These are phyloP conservation scores for Argynnis bischoffii DNA, from an alignment of 2,888 invertebrate genomes.

Conservation along the genomic window DNA sequence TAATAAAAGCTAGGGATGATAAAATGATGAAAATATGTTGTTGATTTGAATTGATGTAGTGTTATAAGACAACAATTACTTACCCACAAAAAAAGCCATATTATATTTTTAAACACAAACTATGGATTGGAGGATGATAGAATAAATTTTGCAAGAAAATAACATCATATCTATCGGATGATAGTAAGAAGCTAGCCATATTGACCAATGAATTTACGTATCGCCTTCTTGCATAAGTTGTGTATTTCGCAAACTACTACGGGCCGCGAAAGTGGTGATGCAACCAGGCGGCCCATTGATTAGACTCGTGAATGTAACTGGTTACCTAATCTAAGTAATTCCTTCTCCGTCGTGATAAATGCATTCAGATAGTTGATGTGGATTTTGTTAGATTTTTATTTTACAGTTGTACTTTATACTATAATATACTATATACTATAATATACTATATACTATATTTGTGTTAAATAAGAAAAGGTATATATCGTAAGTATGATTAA, in stretches of 20 bases:
- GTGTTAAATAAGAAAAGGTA: too few species aligned
- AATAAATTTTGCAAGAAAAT: constrained; percentile 1
- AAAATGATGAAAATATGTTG: too few species aligned
- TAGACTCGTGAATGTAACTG: constrained; percentile 71
- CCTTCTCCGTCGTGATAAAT: constrained; percentile 41
- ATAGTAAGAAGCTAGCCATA: background rate
- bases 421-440: background rate
- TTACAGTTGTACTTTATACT: background rate
- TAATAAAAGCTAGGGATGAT: too few species aligned
- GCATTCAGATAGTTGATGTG: constrained; percentile 22
- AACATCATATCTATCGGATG: background rate
- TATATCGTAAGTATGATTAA: too few species aligned
- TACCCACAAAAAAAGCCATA: too few species aligned
- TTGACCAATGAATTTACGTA: constrained; percentile 60
- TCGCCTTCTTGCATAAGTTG: constrained; percentile 68
- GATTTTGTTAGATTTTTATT: background rate
- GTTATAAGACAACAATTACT: too few species aligned
- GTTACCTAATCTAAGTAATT: constrained; percentile 64
- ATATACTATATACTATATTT: too few species aligned
- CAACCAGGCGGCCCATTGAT: constrained; percentile 73
- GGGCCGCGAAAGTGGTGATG: constrained; percentile 74
- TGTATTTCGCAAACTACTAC: constrained; percentile 71
- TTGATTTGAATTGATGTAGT: too few species aligned
- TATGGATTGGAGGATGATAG: too few species aligned
- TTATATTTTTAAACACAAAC: too few species aligned